Evolutionary conservation across 2,113 vertebrate species (phyloP).

Genomic region (Phasianus colchicus): DNA sequence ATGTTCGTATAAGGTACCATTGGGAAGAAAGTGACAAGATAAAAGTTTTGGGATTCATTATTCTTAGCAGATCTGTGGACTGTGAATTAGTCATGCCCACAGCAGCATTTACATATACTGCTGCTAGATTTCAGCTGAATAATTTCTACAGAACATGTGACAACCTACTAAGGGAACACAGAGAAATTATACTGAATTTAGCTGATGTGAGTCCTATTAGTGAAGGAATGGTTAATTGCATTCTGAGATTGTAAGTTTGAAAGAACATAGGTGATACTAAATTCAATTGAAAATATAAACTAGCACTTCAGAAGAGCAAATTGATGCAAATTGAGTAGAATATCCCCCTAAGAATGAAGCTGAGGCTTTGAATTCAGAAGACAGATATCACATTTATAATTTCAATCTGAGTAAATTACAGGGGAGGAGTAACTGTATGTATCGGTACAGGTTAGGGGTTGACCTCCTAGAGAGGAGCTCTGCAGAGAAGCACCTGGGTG

Average conservation of each 20-base stretch:
- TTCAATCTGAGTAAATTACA: neutral
- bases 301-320: conserved; percentile 7
- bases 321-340: neutral
- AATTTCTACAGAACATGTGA: conserved; percentile 23
- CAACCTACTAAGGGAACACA: conserved; percentile 9
- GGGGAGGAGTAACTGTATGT: neutral
- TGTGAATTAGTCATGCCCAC: conserved; percentile 34
- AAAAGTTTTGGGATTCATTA: neutral
- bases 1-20: neutral
- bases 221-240: neutral
- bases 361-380: neutral
- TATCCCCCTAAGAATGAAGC: neutral
- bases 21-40: neutral
- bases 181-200: conserved; percentile 45
- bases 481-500: neutral
- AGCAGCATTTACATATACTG: neutral
- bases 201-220: neutral
- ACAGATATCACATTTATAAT: neutral
- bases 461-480: neutral
- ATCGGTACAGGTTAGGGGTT: neutral
- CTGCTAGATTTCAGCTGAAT: neutral
- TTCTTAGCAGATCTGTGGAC: conserved; percentile 3
- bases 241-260: neutral
- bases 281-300: neutral
- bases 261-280: neutral